A percentile compares a stretch with the other conserved stretches of the same genome.
Conservation (phyloP, 2,888 invertebrate genomes). For the Chymomyza caudatula region DNA sequence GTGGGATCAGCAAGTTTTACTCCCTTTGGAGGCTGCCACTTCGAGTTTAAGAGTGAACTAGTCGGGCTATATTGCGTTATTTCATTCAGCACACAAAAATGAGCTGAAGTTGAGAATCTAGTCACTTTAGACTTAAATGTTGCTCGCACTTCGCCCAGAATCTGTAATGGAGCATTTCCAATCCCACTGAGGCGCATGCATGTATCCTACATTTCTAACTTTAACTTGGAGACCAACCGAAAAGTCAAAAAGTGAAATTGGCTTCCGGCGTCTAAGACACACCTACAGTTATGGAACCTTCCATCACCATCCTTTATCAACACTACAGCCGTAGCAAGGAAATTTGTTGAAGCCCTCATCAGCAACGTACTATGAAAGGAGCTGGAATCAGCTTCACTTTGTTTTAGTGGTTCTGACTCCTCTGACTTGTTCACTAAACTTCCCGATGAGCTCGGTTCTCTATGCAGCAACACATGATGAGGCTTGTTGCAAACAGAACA, state of each 20-base stretch:
- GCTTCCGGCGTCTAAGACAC: slow-evolving; percentile 6
- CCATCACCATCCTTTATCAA: neutral
- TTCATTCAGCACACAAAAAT: slow-evolving; percentile 1
- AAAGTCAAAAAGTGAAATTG: slow-evolving; percentile 11
- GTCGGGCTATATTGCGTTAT: slow-evolving; percentile 4
- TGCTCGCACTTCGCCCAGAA: neutral
- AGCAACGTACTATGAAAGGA: slow-evolving; percentile 1
- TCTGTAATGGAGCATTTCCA: neutral
- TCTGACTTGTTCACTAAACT: no score
- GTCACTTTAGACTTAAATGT: slow-evolving; percentile 13
- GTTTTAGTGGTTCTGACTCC: neutral
- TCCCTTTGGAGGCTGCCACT: neutral
- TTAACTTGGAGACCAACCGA: neutral
- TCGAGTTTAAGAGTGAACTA: neutral
- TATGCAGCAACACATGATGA: slow-evolving; percentile 10
- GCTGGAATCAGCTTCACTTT: neutral
- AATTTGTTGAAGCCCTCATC: neutral
- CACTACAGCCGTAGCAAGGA: slow-evolving; percentile 6
- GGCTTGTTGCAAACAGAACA: slow-evolving; percentile 7
- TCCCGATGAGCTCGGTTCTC: no score
- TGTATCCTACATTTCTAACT: neutral
- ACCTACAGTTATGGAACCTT: neutral
- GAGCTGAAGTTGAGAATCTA: neutral
- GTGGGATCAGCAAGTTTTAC: slow-evolving; percentile 13
- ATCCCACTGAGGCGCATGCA: neutral